Percentiles rank a stretch among this genome's conserved stretches.
phyloP scores from a whole-genome alignment of 2,113 vertebrate species.

The Collichthys lucidus region DNA sequence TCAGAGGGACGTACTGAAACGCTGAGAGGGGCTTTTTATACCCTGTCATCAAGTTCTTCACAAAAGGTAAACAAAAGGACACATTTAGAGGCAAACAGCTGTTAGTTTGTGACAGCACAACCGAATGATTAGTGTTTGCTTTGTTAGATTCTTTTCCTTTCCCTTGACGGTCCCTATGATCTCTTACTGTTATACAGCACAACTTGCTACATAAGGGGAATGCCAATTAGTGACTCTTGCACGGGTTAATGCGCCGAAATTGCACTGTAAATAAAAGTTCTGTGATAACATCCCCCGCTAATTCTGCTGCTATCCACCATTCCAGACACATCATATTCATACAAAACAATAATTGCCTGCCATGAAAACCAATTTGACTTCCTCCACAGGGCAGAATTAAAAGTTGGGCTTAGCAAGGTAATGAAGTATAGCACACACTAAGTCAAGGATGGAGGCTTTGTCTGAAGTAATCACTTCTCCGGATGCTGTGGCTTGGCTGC shows the following conservation, averaged over 20 bases:
- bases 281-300: conserved; percentile 52
- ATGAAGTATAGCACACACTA: conserved; percentile 67
- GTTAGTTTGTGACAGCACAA: conserved; percentile 20
- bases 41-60: conserved; percentile 45
- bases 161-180: background rate
- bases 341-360: conserved; percentile 70
- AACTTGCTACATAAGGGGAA: conserved; percentile 24
- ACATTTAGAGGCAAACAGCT: conserved; percentile 52
- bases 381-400: conserved; percentile 67
- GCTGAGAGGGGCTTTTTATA: conserved; percentile 31
- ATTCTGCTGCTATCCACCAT: conserved; percentile 54
- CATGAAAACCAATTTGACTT: conserved; percentile 73
- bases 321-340: conserved; percentile 64
- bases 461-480: conserved; percentile 76
- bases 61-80: conserved; percentile 58
- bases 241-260: conserved; percentile 58
- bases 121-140: conserved; percentile 26
- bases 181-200: conserved; percentile 13
- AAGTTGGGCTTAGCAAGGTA: conserved; percentile 74
- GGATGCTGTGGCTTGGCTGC: conserved; percentile 56
- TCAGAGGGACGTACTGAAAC: conserved; percentile 30
- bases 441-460: conserved; percentile 74
- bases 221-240: conserved; percentile 47
- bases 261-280: conserved; percentile 67
- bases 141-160: conserved; percentile 14